phyloP scores from a whole-genome alignment of 2,797 vertebrate species.

The Periparus ater region DNA sequence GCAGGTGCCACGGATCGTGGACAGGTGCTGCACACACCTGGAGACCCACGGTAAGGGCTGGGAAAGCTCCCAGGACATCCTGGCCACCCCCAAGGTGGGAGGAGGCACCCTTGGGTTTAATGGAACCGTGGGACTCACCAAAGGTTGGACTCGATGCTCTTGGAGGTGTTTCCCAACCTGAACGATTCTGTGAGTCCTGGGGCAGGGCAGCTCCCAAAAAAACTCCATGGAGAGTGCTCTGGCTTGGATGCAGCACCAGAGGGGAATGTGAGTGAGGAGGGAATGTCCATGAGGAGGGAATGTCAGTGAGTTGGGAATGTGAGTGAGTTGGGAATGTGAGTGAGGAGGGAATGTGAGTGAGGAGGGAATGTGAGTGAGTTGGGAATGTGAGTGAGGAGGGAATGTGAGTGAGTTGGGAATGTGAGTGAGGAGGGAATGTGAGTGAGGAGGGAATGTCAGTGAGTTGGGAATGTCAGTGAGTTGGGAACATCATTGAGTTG shows the following conservation, averaged over 20 bases:
- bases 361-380: no score
- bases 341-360: not conserved
- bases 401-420: not conserved
- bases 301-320: no score
- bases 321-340: no score
- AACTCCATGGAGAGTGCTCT: not conserved
- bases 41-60: conserved; percentile 80
- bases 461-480: no score
- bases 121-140: accelerated
- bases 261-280: not conserved
- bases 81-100: no score
- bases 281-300: no score
- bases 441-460: no score
- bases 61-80: not conserved
- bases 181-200: not conserved
- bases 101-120: not conserved
- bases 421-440: no score
- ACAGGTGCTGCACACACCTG: conserved; percentile 89
- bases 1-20: conserved; percentile 89
- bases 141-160: accelerated
- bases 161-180: not conserved
- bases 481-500: no score
- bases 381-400: no score
- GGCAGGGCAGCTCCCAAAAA: not conserved
- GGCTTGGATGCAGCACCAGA: not conserved